These are phyloP conservation scores for Falcunculus frontatus DNA, from an alignment of 2,113 vertebrate genomes.

Conservation along the genomic window DNA sequence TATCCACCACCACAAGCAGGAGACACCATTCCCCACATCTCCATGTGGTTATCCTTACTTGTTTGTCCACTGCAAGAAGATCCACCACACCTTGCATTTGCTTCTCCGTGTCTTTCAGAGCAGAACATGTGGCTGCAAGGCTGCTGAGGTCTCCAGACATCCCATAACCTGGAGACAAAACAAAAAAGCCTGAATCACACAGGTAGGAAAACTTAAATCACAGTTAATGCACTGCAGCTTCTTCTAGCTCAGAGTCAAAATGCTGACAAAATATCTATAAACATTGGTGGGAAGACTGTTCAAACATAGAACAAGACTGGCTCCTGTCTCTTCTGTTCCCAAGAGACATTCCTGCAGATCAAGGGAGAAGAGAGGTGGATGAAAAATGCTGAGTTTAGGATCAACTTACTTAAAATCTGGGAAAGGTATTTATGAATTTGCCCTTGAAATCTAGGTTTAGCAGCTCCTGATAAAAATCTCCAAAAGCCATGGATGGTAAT, in stretches of 20 bases:
- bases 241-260: background rate
- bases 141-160: constrained; percentile 80
- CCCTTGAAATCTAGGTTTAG: background rate
- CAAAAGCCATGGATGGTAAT: background rate
- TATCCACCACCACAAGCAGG: background rate
- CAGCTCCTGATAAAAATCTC: background rate
- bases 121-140: constrained; percentile 70
- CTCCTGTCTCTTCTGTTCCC: background rate
- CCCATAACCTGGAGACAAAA: constrained; percentile 78
- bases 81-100: constrained; percentile 74
- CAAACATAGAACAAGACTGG: background rate
- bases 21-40: background rate
- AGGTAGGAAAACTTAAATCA: background rate
- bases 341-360: background rate
- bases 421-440: background rate
- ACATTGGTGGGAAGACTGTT: background rate
- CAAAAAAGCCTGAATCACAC: background rate
- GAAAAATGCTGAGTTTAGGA: background rate
- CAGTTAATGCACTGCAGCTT: background rate
- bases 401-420: background rate
- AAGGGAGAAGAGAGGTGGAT: background rate
- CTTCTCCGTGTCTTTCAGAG: constrained; percentile 64
- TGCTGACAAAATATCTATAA: background rate
- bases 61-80: constrained; percentile 76
- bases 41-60: constrained; percentile 60